Conservation (phyloP, 2,888 invertebrate species). For the Trichogramma evanescens region DNA sequence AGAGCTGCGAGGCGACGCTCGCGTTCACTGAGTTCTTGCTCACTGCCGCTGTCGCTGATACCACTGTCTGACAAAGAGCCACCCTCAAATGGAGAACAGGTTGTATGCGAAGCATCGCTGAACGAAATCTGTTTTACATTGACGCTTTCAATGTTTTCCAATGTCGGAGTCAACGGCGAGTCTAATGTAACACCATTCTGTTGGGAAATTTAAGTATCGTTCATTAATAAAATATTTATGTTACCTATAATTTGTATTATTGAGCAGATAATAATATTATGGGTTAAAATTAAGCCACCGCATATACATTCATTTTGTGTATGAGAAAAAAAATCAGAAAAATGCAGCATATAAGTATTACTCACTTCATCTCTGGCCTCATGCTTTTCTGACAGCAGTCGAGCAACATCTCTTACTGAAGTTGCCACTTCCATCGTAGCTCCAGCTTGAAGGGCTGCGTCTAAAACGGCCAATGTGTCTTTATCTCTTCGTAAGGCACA, state of each 20-base stretch:
- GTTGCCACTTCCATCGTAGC: slow-evolving; percentile 50
- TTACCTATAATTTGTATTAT: too few relatives aligned
- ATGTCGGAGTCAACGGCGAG: too few relatives aligned
- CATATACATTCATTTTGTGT: neutral
- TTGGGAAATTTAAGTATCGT: neutral
- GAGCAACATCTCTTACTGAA: slow-evolving; percentile 54
- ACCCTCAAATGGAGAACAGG: slow-evolving; percentile 41
- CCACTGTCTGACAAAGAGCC: slow-evolving; percentile 72
- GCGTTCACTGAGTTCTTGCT: slow-evolving; percentile 59
- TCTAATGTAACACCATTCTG: neutral
- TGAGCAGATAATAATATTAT: too few relatives aligned
- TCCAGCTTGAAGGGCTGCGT: slow-evolving; percentile 49
- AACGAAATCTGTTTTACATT: slow-evolving; percentile 27
- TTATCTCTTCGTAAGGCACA: slow-evolving; percentile 68
- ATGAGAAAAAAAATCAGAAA: neutral
- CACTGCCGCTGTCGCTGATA: slow-evolving; percentile 71
- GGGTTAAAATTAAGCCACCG: too few relatives aligned
- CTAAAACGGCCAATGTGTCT: slow-evolving; percentile 53
- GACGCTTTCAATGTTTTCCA: neutral
- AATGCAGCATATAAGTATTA: neutral
- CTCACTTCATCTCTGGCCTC: slow-evolving; percentile 38
- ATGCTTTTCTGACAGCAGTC: slow-evolving; percentile 53
- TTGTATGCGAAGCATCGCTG: slow-evolving; percentile 22
- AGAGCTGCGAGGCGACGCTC: slow-evolving; percentile 63
- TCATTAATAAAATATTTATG: too few relatives aligned